Evolutionary conservation across 2,888 invertebrate genomes (phyloP).

Genomic region (Melanophora roralis): DNA sequence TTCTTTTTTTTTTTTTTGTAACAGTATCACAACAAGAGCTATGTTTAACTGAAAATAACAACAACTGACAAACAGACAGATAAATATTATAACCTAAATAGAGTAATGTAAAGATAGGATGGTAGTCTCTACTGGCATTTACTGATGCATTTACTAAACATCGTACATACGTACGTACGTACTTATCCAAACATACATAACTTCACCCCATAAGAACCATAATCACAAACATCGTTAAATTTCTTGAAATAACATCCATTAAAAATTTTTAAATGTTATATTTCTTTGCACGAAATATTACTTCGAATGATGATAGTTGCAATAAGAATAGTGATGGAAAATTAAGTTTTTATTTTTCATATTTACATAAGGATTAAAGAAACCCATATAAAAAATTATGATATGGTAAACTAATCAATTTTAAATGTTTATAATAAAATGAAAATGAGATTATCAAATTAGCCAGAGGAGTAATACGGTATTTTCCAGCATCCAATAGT

Average conservation of each 20-base stretch:
- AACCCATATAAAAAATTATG: no score
- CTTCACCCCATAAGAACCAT: conserved; percentile 16
- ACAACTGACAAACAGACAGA: conserved; percentile 1
- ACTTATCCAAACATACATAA: no score
- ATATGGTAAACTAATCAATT: no score
- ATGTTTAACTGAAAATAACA: conserved; percentile 35
- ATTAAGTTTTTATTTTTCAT: no score
- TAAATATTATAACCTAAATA: conserved; percentile 42
- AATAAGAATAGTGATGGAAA: no score
- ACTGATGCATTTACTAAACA: conserved; percentile 2
- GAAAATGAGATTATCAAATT: no score
- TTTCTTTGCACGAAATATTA: conserved; percentile 29
- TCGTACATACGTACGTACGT: no score
- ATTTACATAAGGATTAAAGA: no score
- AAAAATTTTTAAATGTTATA: conserved; percentile 19
- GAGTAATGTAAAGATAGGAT: conserved; percentile 38
- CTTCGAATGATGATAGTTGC: conserved; percentile 1
- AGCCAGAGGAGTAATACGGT: no score
- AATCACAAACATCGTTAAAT: background rate
- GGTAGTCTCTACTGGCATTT: conserved; percentile 4
- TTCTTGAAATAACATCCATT: conserved; percentile 23
- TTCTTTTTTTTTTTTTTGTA: conserved; percentile 56
- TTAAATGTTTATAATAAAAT: no score
- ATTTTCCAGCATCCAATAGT: no score
- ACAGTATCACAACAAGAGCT: conserved; percentile 47